Percentiles rank a stretch among this genome's conserved stretches.
Evolutionary conservation across 2,113 vertebrate species (phyloP).

Genomic region (Paraplagusia blochii): DNA sequence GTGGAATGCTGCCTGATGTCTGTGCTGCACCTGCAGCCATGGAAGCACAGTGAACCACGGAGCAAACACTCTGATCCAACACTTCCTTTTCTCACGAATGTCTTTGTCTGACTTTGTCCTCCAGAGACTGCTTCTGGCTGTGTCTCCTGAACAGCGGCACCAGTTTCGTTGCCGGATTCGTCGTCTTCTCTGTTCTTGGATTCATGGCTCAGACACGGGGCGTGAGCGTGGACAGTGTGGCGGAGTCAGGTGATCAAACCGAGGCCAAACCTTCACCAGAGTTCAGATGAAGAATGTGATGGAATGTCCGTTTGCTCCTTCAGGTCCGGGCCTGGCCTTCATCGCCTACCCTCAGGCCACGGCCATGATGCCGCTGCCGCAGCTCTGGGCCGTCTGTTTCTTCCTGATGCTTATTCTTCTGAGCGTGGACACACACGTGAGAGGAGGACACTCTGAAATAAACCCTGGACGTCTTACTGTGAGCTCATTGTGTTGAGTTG

Average conservation of each 20-base stretch:
- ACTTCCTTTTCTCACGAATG: neutral
- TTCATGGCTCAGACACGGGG: constrained; percentile 71
- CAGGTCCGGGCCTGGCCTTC: constrained; percentile 69
- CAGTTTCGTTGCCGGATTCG: constrained; percentile 65
- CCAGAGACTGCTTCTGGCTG: constrained; percentile 63
- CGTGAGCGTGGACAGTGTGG: constrained; percentile 52
- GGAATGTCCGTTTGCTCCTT: neutral
- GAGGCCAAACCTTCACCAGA: too few species aligned
- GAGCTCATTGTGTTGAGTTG: too few species aligned
- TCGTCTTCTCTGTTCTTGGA: constrained; percentile 57
- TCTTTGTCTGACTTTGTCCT: neutral
- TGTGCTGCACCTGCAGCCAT: too few species aligned
- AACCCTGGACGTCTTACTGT: neutral
- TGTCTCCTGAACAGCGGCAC: constrained; percentile 68
- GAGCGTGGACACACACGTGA: constrained; percentile 64
- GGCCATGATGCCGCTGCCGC: constrained; percentile 67
- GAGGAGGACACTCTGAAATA: neutral
- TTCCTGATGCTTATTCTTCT: constrained; percentile 70
- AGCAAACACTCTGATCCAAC: too few species aligned
- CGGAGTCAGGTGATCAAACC: constrained; percentile 50
- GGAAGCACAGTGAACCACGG: too few species aligned
- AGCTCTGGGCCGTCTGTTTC: constrained; percentile 68
- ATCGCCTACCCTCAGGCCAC: constrained; percentile 67
- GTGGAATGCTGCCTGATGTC: too few species aligned
- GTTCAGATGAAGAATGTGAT: neutral